phyloP scores from a whole-genome alignment of 2,888 invertebrate species.

The Tetanocera ferruginea region DNA sequence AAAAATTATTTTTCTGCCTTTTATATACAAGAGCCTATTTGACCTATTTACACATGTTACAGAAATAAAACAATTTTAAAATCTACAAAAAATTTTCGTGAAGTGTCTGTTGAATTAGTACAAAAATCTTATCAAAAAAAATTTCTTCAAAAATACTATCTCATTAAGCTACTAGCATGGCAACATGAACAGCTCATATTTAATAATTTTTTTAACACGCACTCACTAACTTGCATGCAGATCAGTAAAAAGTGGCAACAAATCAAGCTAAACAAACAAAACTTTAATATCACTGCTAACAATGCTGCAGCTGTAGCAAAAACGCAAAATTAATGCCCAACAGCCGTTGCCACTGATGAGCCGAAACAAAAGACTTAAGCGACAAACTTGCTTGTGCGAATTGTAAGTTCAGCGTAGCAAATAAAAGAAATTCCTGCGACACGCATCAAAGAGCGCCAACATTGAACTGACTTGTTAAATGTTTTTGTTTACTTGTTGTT shows the following conservation, averaged over 20 bases:
- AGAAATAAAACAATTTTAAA: no score
- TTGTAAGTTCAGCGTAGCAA: background rate
- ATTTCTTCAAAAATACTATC: no score
- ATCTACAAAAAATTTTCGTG: no score
- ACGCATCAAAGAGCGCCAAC: background rate
- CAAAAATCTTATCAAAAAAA: no score
- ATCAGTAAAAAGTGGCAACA: conserved; percentile 8
- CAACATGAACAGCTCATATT: no score
- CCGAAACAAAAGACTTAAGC: conserved; percentile 18
- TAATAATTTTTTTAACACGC: background rate
- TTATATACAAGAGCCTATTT: no score
- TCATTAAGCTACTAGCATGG: no score
- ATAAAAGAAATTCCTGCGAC: background rate
- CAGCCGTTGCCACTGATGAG: background rate
- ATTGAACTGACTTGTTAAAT: background rate
- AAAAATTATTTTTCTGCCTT: no score
- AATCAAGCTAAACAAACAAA: background rate
- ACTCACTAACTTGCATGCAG: background rate
- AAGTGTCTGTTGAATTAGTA: no score
- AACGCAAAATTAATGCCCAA: background rate
- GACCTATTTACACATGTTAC: no score
- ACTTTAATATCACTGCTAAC: background rate
- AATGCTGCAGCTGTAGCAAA: background rate
- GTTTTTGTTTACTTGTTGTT: background rate
- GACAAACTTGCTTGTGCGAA: background rate